Conservation (phyloP, 1,140 invertebrate species). For the Calliphora vicina region DNA sequence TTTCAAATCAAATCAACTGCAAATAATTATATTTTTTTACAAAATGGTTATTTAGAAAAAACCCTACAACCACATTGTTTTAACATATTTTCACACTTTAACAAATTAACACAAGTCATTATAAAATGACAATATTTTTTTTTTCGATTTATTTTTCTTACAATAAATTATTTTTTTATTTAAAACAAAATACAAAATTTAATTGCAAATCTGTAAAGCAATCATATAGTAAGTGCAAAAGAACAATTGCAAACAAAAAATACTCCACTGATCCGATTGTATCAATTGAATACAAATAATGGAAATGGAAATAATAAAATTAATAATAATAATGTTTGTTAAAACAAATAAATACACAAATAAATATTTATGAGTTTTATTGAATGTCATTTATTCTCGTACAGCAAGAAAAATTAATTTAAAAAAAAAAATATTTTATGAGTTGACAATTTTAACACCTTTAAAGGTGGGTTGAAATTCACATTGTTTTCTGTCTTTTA, state of each 20-base stretch:
- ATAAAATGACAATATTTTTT: background rate
- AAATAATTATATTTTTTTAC: background rate
- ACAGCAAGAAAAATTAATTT: background rate
- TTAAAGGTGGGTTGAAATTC: background rate
- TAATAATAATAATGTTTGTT: too few relatives aligned
- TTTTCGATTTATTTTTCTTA: background rate
- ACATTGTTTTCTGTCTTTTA: background rate
- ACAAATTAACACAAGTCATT: constrained; percentile 1
- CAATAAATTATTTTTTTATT: background rate
- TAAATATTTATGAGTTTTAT: background rate
- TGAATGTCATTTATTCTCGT: too few relatives aligned
- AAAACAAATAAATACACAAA: background rate
- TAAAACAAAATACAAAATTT: background rate
- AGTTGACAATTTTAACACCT: background rate
- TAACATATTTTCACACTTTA: background rate
- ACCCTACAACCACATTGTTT: background rate
- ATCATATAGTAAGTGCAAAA: background rate
- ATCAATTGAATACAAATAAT: too few relatives aligned
- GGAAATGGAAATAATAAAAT: too few relatives aligned
- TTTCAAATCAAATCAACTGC: background rate
- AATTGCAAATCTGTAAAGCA: too few relatives aligned
- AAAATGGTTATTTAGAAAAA: background rate
- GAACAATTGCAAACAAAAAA: background rate
- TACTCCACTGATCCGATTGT: too few relatives aligned
- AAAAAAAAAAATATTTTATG: background rate